Evolutionary conservation across 2,888 invertebrate genomes (phyloP).

Genomic region (Drosophila stalkeri): DNA sequence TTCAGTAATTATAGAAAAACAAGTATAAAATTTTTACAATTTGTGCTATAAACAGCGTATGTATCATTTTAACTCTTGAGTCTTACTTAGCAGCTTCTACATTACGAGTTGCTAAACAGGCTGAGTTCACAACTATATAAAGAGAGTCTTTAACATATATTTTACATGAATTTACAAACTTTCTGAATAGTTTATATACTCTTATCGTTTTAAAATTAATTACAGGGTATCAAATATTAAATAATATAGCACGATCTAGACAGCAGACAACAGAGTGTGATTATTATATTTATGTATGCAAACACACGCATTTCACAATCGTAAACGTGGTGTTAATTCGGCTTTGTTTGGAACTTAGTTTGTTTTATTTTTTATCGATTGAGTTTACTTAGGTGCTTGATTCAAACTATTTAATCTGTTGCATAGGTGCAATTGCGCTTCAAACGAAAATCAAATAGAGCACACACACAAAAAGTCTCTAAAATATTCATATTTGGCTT

Average conservation of each 20-base stretch:
- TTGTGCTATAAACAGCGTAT: too few species aligned
- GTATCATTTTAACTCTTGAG: too few species aligned
- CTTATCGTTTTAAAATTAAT: not conserved
- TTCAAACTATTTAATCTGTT: constrained; percentile 36
- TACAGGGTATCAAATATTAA: constrained; percentile 40
- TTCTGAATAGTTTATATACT: not conserved
- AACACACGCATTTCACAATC: constrained; percentile 48
- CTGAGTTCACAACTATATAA: not conserved
- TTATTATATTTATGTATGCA: constrained; percentile 20
- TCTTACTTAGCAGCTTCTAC: not conserved
- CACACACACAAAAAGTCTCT: constrained; percentile 4
- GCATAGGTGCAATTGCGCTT: constrained; percentile 76
- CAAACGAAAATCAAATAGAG: constrained; percentile 20
- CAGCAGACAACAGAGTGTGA: constrained; percentile 21
- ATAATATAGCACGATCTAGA: constrained; percentile 52
- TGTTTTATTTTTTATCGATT: not conserved
- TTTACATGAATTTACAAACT: too few species aligned
- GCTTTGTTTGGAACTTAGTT: constrained; percentile 41
- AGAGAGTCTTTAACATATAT: too few species aligned
- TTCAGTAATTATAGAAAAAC: not conserved
- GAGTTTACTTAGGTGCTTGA: constrained; percentile 22
- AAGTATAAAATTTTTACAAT: not conserved
- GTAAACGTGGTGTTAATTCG: constrained; percentile 62
- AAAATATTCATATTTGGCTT: constrained; percentile 41
- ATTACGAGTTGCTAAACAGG: not conserved